Evolutionary conservation across 2,113 vertebrate genomes (phyloP), one percentile per base, ranked within the genome.

Genomic region (Jacana jacana): DNA sequence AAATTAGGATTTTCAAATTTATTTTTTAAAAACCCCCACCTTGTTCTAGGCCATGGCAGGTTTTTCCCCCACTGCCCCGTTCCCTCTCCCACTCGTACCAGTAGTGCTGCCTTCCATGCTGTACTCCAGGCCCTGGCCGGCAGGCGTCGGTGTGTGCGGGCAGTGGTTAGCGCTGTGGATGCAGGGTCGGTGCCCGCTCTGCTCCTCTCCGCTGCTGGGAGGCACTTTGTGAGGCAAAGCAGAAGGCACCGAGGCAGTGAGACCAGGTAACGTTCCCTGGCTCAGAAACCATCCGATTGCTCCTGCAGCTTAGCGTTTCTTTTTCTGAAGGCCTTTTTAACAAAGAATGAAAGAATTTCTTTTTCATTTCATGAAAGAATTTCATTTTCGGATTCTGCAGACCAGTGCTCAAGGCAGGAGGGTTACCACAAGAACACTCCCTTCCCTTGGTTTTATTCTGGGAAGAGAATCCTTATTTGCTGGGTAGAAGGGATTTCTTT

Each of bases 111-210:
- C 31, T 63, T 78, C 25, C 17, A 2, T 10, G 20, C 73, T 76
- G 33, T 60, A 14, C 78, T 91, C 2, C 8, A 6, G 13, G 55
- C 40, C 39, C 63, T 64, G 63, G 44, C 39, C 66, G 31, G 51
- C 40, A 55, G 48, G 37, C 4, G 4, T 19, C 1, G 9, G 0
- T n/a, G 23, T 20, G 17, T 11, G 13, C 7, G 40, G 17, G 9
- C 52, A 37, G 48, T 25, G n/a, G n/a, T 25, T 4, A 42, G 42
- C 8, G 9, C 17, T 44, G 13, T 52, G 70, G n/a, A 18, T 35
- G 30, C 39, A 28, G 57, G 15, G 70, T 17, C 70, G 42, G 46
- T 30, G 64, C 17, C 33, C 71, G 22, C 49, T 55, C 20, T 54
- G 20, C 40, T 81, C 57, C 42, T 92, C 17, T 5, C 25, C 49